These are phyloP conservation scores for Dynastes tityus DNA, from an alignment of 2,888 invertebrate genomes.

Conservation along the genomic window DNA sequence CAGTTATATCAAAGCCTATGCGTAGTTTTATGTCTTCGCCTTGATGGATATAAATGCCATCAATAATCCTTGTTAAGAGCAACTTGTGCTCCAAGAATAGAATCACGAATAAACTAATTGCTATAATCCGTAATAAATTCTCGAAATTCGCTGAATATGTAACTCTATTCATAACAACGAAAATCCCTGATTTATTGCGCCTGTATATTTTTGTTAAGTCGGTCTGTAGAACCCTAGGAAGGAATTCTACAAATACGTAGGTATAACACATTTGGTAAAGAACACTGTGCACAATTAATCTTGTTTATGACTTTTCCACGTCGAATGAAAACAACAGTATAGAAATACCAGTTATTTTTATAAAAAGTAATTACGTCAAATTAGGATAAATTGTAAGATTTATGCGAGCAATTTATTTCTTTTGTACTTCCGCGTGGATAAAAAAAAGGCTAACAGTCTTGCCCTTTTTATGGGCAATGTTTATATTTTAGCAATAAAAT, in stretches of 20 bases:
- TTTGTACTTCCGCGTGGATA: slow-evolving; percentile 32
- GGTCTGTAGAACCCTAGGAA: not conserved
- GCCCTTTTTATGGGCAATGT: slow-evolving; percentile 36
- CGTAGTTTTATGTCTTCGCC: too few species aligned
- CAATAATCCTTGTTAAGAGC: not conserved
- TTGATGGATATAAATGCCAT: not conserved
- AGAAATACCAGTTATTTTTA: slow-evolving; percentile 41
- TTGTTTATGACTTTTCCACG: slow-evolving; percentile 35
- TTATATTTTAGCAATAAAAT: slow-evolving; percentile 47
- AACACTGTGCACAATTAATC: slow-evolving; percentile 33
- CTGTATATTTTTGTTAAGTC: slow-evolving; percentile 29
- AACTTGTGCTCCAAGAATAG: slow-evolving; percentile 1
- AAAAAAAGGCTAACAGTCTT: slow-evolving; percentile 24
- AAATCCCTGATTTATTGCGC: slow-evolving; percentile 27
- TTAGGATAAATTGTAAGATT: slow-evolving; percentile 45
- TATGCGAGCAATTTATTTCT: slow-evolving; percentile 41
- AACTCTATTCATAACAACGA: slow-evolving; percentile 20
- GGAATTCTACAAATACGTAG: not conserved
- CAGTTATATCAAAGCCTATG: too few species aligned
- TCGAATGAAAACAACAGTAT: slow-evolving; percentile 26
- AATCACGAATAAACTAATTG: slow-evolving; percentile 12
- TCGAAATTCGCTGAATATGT: slow-evolving; percentile 10
- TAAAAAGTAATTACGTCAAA: slow-evolving; percentile 45
- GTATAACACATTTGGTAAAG: slow-evolving; percentile 18
- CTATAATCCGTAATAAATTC: slow-evolving; percentile 23